phyloP scores from a whole-genome alignment of 2,113 vertebrate species.

The Artemisiospiza belli region DNA sequence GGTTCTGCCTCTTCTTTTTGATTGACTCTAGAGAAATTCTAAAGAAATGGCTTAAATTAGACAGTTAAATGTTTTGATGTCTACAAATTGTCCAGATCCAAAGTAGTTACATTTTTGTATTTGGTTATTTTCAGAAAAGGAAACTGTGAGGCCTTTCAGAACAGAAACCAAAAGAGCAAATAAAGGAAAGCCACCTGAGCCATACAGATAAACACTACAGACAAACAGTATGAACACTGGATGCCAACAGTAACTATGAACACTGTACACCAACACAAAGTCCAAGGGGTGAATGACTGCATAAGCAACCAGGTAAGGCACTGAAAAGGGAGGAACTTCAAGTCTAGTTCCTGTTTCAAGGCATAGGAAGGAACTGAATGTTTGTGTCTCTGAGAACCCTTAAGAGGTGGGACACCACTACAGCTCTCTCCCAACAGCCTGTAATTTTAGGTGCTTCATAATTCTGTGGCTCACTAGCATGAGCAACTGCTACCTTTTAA shows the following conservation, averaged over 20 bases:
- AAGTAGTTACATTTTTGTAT: not conserved
- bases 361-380: not conserved
- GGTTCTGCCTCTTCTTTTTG: not conserved
- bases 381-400: not conserved
- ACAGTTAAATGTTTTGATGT: not conserved
- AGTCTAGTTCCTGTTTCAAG: not conserved
- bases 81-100: not conserved
- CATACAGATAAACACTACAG: not conserved
- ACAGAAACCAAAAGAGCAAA: not conserved
- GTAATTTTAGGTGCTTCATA: not conserved
- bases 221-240: not conserved
- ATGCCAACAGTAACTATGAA: not conserved
- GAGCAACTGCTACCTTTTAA: not conserved
- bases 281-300: not conserved
- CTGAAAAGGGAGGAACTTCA: not conserved
- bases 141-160: not conserved
- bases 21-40: not conserved
- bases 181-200: not conserved
- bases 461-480: not conserved
- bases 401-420: not conserved
- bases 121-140: not conserved
- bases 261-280: not conserved
- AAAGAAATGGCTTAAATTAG: not conserved
- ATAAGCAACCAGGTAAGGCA: not conserved
- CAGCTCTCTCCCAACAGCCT: not conserved